Evolutionary conservation across 2,113 vertebrate species (phyloP).

Genomic region (Gavia stellata): DNA sequence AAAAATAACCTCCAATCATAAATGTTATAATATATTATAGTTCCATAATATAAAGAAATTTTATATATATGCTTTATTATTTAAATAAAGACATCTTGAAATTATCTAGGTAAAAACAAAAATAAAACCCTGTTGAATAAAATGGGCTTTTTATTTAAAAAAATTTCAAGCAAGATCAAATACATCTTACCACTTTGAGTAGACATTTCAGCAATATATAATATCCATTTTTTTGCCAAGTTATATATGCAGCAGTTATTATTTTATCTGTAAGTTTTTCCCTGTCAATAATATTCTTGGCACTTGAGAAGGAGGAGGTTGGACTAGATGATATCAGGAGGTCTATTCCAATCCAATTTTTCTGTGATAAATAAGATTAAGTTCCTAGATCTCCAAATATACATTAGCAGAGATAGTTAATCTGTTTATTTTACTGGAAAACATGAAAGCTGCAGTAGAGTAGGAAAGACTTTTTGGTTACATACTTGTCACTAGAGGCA

Average conservation of each 20-base stretch:
- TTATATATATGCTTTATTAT: not conserved
- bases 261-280: not conserved
- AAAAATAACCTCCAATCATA: not conserved
- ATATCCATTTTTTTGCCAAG: not conserved
- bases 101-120: not conserved
- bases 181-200: not conserved
- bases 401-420: not conserved
- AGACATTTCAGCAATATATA: not conserved
- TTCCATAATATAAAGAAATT: not conserved
- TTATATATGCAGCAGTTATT: not conserved
- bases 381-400: not conserved
- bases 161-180: not conserved
- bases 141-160: not conserved
- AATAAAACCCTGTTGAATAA: not conserved
- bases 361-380: not conserved
- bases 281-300: not conserved
- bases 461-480: not conserved
- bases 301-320: not conserved
- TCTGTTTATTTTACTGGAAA: not conserved
- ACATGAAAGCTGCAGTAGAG: not conserved
- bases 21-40: not conserved
- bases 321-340: not conserved
- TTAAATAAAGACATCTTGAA: not conserved
- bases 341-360: not conserved
- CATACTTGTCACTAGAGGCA: not conserved